Percentiles rank a stretch among this genome's conserved stretches.
Conservation (phyloP, 2,888 invertebrate species). For the Archips crataeganus region DNA sequence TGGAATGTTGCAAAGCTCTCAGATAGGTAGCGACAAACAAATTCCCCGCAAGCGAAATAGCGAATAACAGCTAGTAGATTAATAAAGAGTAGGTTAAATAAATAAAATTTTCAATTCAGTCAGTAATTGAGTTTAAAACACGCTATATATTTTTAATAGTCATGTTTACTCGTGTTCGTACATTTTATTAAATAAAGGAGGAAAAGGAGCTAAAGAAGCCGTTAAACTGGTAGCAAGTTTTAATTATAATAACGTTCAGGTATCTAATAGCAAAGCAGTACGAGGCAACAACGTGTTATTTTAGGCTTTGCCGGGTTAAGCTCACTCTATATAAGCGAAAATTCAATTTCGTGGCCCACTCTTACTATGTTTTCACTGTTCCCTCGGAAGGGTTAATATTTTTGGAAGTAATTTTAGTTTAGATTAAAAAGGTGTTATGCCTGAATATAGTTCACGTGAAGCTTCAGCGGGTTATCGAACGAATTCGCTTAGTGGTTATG, state of each 20-base stretch:
- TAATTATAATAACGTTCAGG: slow-evolving; percentile 21
- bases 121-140: too few species aligned
- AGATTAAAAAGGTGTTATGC: slow-evolving; percentile 21
- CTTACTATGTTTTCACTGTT: slow-evolving; percentile 16
- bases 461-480: background rate
- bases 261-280: slow-evolving; percentile 1
- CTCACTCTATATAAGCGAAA: slow-evolving; percentile 20
- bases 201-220: slow-evolving; percentile 4
- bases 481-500: background rate
- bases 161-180: background rate
- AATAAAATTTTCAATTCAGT: too few species aligned
- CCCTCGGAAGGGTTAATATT: slow-evolving; percentile 35
- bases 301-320: slow-evolving; percentile 29
- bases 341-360: slow-evolving; percentile 36
- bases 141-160: background rate
- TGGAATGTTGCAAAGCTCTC: too few species aligned
- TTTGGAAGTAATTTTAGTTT: slow-evolving; percentile 31
- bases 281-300: slow-evolving; percentile 23
- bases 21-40: too few species aligned
- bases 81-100: too few species aligned
- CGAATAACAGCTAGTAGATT: too few species aligned
- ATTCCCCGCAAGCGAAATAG: too few species aligned
- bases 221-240: slow-evolving; percentile 5
- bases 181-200: background rate
- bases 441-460: background rate